Percentiles rank a stretch among this genome's conserved stretches.
These are phyloP conservation scores for Podarcis siculus DNA, from an alignment of 2,797 vertebrate genomes.

Conservation along the genomic window DNA sequence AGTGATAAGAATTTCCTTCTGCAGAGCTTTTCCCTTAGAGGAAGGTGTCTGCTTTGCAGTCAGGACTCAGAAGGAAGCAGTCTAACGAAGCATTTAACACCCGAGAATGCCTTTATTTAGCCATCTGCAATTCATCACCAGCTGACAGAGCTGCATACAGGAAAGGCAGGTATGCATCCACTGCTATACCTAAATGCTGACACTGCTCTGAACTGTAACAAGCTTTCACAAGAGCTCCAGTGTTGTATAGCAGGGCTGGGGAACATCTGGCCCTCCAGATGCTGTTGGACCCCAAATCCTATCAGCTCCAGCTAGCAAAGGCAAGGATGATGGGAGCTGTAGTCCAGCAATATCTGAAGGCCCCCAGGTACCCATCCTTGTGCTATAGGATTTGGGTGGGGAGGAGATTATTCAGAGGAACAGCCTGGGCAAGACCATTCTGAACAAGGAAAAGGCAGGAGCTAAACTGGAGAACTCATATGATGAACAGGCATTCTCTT, in stretches of 20 bases:
- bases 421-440: neutral
- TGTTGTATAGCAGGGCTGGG: neutral
- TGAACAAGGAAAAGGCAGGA: neutral
- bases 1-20: neutral
- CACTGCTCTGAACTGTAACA: neutral
- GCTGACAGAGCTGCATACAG: neutral
- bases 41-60: neutral
- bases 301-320: no score
- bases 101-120: neutral
- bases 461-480: neutral
- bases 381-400: neutral
- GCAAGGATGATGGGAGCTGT: no score
- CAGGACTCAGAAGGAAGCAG: neutral
- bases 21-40: neutral
- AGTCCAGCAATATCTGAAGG: no score
- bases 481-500: neutral
- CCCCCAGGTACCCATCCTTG: neutral
- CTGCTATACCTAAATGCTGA: neutral
- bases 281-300: no score
- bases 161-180: constrained; percentile 6
- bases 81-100: neutral
- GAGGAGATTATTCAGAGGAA: neutral
- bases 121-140: neutral
- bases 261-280: no score
- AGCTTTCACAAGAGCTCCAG: neutral